Evolutionary conservation across 2,888 invertebrate species (phyloP).

Genomic region (Schizotus pectinicornis): DNA sequence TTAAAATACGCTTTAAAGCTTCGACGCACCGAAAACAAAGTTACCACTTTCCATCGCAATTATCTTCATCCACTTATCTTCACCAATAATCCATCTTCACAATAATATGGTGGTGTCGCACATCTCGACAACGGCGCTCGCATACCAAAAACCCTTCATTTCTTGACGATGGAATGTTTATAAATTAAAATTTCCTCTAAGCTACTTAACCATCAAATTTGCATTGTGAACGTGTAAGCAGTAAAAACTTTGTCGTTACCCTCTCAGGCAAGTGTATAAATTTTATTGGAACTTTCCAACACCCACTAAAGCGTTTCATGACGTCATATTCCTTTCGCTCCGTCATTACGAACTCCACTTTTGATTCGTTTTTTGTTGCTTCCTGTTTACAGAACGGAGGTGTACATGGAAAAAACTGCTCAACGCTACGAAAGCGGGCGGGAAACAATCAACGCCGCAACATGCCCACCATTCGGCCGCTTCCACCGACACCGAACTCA

Average conservation of each 20-base stretch:
- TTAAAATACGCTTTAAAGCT: not conserved
- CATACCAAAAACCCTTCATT: too few species aligned
- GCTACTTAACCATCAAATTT: slow-evolving; percentile 4
- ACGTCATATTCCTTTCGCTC: too few species aligned
- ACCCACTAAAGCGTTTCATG: too few species aligned
- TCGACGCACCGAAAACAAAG: not conserved
- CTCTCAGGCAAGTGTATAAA: not conserved
- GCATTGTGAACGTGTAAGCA: not conserved
- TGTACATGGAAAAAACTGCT: slow-evolving; percentile 80
- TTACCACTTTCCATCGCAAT: slow-evolving; percentile 1
- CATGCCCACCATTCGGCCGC: slow-evolving; percentile 74
- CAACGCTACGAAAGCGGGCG: slow-evolving; percentile 54
- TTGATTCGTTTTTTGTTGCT: not conserved
- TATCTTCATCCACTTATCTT: not conserved
- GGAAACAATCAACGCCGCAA: slow-evolving; percentile 58
- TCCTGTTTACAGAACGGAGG: slow-evolving; percentile 65
- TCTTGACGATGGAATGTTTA: not conserved
- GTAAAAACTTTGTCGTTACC: not conserved
- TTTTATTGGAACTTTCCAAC: too few species aligned
- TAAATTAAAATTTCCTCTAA: slow-evolving; percentile 3
- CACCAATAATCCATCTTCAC: not conserved
- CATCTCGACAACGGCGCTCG: not conserved
- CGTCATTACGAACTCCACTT: too few species aligned
- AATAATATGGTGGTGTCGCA: not conserved
- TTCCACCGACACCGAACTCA: slow-evolving; percentile 84